Evolutionary conservation across 2,113 vertebrate species (phyloP).

Genomic region (Indri indri): DNA sequence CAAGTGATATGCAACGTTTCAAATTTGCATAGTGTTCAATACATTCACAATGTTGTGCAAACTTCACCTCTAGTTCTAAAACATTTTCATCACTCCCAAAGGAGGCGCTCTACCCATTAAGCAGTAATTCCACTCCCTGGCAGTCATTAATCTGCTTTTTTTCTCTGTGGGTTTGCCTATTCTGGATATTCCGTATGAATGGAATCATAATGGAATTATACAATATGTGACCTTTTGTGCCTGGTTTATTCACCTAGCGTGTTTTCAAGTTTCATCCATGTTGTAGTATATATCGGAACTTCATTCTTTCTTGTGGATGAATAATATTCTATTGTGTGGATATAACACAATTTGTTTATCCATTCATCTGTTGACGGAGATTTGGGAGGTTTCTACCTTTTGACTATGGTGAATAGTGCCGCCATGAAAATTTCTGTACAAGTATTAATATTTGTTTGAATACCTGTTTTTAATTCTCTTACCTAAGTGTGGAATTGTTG

Average conservation of each 20-base stretch:
- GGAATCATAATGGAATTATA: not conserved
- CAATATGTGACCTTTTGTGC: not conserved
- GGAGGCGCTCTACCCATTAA: not conserved
- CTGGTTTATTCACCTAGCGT: not conserved
- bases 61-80: not conserved
- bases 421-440: not conserved
- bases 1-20: not conserved
- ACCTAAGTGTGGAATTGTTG: not conserved
- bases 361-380: not conserved
- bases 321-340: not conserved
- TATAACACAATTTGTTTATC: not conserved
- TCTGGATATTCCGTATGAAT: not conserved
- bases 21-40: not conserved
- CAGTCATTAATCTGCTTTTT: not conserved
- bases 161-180: not conserved
- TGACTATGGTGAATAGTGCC: not conserved
- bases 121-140: not conserved
- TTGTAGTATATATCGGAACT: not conserved
- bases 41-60: not conserved
- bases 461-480: not conserved
- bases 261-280: not conserved
- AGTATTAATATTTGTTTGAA: not conserved
- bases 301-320: not conserved
- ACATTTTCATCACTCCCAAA: not conserved
- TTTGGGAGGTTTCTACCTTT: not conserved